Evolutionary conservation across 2,888 invertebrate species (phyloP), one percentile per base, ranked within the genome.

Genomic region (Sylvicola cinctus): DNA sequence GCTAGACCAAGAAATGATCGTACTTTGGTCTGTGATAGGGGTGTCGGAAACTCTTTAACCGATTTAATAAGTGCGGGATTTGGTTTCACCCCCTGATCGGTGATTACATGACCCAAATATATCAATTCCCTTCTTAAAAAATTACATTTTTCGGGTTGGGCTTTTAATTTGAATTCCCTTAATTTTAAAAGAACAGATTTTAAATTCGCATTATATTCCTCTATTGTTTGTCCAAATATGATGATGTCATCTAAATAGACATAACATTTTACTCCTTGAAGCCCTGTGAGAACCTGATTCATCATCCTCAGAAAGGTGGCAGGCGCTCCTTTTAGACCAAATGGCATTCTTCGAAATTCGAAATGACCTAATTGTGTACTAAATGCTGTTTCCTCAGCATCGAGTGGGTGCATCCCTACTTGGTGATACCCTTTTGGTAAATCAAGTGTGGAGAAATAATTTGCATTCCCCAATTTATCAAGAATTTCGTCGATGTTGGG

Each of bases 301-400:
- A 51, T 51, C 8, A 46, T 29, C 4, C 53, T 15, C 38, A 50
- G 49, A 38, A 55, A 55, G 2, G 49, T 49, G 1, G 43, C 41
- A 2, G 51, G 50, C 1, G 46, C 42, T 30, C 45, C 49, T 29
- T 43, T 41, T 4, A 52, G 37, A 0, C 50, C 50, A 35, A 50
- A 46, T 1, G 45, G 46, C 47, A 55, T 46, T 3, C 48, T 35
- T 14, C 35, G 26, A 36, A 42, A 49, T 41, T 54, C 46, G 25
- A 40, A 51, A 12, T 49, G 45, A 2, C 51, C 50, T n/a, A 36
- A 29, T 20, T 39, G 32, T 12, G 44, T 45, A 2, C 38, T 42
- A 39, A 53, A 49, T 4, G 46, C 48, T 2, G 49, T 50, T 38
- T 50, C 49, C 10, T 28, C 29, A 16, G 36, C 33, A 32, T 47